phyloP scores from a whole-genome alignment of 2,888 invertebrate genomes.

The Sinhomidia bicolor region DNA sequence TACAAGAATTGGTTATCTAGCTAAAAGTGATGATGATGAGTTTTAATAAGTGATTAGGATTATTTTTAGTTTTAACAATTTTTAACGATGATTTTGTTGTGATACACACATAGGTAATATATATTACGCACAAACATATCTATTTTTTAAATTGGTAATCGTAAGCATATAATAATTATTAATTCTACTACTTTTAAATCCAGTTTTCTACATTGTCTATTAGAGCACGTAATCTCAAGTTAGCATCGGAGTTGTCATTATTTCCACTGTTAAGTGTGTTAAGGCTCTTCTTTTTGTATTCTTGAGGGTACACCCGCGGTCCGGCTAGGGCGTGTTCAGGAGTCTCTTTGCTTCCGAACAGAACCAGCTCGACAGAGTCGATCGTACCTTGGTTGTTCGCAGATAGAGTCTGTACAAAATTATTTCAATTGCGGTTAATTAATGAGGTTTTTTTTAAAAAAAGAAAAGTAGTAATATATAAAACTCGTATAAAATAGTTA shows the following conservation, averaged over 20 bases:
- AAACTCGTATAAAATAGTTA: too few relatives aligned
- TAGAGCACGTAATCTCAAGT: slow-evolving; percentile 66
- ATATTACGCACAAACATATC: background rate
- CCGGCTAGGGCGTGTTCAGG: slow-evolving; percentile 86
- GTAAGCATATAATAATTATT: background rate
- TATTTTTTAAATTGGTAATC: too few relatives aligned
- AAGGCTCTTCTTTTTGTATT: slow-evolving; percentile 82
- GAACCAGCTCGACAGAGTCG: slow-evolving; percentile 84
- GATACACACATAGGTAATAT: background rate
- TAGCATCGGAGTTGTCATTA: slow-evolving; percentile 46
- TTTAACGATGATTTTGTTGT: slow-evolving; percentile 7
- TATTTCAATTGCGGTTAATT: background rate
- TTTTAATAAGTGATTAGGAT: background rate
- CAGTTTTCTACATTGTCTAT: slow-evolving; percentile 71
- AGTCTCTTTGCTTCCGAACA: slow-evolving; percentile 88
- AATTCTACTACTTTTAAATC: too few relatives aligned
- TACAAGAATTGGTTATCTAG: slow-evolving; percentile 25
- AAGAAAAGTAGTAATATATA: too few relatives aligned
- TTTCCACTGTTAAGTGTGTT: background rate
- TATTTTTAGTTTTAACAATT: slow-evolving; percentile 8
- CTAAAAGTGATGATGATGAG: too few relatives aligned
- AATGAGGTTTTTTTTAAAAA: background rate
- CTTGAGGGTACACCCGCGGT: slow-evolving; percentile 83
- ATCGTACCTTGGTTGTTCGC: slow-evolving; percentile 84
- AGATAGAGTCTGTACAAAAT: slow-evolving; percentile 79